Evolutionary conservation across 2,113 vertebrate species (phyloP), one percentile per base, ranked within the genome.

Genomic region (Megaleporinus macrocephalus): DNA sequence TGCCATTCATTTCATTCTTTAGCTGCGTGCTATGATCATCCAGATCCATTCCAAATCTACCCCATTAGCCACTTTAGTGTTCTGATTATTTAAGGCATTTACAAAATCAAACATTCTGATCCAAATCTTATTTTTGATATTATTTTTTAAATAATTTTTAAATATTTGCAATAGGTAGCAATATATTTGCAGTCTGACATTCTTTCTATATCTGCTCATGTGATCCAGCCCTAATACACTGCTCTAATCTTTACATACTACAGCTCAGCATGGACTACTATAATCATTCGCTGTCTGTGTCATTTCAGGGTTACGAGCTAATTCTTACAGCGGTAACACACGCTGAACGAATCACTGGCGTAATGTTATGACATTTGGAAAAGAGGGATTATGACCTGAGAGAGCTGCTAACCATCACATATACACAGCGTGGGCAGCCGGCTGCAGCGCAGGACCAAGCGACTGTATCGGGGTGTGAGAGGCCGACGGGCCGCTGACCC

Each of bases 401-500:
- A 81, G 18, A 76, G 24, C 80, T 76, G 65, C 73, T 70, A 82
- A 49, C 5, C 5, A 30, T 69, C 18, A 61, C 27, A 76, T 76
- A 70, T 79, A 76, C 36, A 55, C 72, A 68, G 61, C 53, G 26
- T 20, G 18, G 53, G 74, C 81, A 72, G 66, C 24, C 20, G 30
- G 55, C 33, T 79, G 76, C n/a, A 5, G 36, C 62, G 26, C 57
- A 30, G 72, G 47, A 63, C 22, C 26, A 70, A 71, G 65, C 30
- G 49, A n/a, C 51, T 77, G 36, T 24, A 30, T 24, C 15, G 76
- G 4, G 71, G 61, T 41, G 44, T 70, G 71, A 76, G 65, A 16
- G 62, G 29, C 73, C 27, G 70, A 81, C 79, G 59, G 1, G 3
- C 11, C 4, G 13, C 24, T 76, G 76, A 88, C 75, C 86, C 62